phyloP scores from a whole-genome alignment of 2,113 vertebrate genomes.

The Daboia siamensis region DNA sequence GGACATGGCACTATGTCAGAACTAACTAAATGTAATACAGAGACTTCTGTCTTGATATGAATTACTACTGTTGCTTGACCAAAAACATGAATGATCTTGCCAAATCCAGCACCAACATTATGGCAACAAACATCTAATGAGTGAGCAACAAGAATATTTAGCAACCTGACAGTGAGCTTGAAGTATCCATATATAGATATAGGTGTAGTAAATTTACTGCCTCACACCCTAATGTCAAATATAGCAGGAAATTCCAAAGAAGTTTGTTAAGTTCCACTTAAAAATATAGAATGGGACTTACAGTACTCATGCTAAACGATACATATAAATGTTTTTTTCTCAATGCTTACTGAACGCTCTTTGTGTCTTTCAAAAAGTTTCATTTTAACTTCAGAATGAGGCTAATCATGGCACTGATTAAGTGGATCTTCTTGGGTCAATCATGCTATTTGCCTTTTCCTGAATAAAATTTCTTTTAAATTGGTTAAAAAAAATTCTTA shows the following conservation, averaged over 20 bases:
- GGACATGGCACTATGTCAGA: background rate
- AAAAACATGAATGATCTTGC: background rate
- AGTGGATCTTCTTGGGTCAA: background rate
- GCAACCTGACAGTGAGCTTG: background rate
- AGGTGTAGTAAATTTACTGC: background rate
- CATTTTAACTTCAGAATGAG: background rate
- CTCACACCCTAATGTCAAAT: conserved; percentile 22
- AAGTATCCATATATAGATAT: conserved; percentile 3
- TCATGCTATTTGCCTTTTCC: background rate
- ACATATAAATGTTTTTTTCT: background rate
- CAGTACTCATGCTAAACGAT: background rate
- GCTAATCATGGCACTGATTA: background rate
- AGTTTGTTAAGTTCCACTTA: background rate
- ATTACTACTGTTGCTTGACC: background rate
- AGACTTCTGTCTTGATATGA: background rate
- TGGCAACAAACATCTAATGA: conserved; percentile 3
- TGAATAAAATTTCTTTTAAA: background rate
- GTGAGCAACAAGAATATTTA: conserved; percentile 13
- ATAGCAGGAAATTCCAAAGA: background rate
- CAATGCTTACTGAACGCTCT: background rate
- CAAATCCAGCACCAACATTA: background rate
- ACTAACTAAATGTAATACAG: background rate
- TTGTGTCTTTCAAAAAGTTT: background rate
- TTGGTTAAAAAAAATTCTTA: background rate
- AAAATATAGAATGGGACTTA: background rate